A percentile compares a stretch with the other conserved stretches of the same genome.
Conservation (phyloP, 2,113 vertebrate genomes). For the Atrichornis clamosus region DNA sequence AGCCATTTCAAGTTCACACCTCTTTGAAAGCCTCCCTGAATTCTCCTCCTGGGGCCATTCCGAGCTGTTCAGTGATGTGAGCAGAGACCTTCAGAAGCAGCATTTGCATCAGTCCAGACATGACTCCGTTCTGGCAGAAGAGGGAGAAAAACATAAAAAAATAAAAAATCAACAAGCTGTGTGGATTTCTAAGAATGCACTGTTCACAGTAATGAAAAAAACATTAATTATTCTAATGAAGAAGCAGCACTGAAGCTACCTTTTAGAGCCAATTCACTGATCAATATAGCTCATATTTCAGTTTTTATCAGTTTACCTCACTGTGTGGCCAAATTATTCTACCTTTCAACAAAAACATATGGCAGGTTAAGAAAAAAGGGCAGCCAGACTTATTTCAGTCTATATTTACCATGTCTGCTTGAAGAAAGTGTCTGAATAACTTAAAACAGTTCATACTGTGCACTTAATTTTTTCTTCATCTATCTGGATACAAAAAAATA, state of each 20-base stretch:
- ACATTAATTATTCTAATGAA: background rate
- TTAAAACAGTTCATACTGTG: background rate
- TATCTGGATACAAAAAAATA: background rate
- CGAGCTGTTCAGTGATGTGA: constrained; percentile 97
- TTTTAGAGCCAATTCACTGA: background rate
- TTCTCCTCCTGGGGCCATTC: constrained; percentile 97
- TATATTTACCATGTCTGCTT: background rate
- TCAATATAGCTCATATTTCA: background rate
- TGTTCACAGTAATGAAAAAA: background rate
- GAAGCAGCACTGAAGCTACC: background rate
- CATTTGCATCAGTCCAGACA: constrained; percentile 99
- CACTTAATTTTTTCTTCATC: background rate
- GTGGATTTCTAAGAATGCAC: background rate
- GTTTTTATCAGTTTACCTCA: background rate
- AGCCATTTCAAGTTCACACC: constrained; percentile 65
- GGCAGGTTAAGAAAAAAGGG: background rate
- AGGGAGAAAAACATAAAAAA: background rate
- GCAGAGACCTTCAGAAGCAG: constrained; percentile 96
- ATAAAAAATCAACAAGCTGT: background rate
- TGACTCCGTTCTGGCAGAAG: constrained; percentile 86
- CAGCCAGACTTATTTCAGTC: background rate
- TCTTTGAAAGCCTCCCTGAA: constrained; percentile 98
- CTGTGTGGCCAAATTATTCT: background rate
- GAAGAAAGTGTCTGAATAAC: background rate
- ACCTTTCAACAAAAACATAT: background rate